Evolutionary conservation across 92 coral and sea anemone species (phyloP).

Genomic region (Phenganax subtilis): DNA sequence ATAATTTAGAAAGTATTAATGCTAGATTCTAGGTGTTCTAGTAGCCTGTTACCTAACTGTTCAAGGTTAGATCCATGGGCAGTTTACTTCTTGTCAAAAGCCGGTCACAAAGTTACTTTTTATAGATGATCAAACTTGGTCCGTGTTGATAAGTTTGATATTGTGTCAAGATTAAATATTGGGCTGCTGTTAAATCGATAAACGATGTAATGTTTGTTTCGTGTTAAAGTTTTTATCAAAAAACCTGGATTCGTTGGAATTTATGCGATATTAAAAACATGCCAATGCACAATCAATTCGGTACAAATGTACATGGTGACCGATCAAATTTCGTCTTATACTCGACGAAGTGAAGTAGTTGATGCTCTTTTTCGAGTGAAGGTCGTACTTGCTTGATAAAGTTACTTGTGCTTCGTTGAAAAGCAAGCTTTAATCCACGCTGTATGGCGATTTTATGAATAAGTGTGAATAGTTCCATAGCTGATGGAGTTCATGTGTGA

Average conservation of each 20-base stretch:
- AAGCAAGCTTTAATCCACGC: no score
- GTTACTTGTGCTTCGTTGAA: no score
- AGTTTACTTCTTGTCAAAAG: no score
- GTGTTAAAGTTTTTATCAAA: not conserved
- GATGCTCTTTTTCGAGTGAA: not conserved
- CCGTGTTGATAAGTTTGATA: not conserved
- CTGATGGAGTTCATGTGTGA: no score
- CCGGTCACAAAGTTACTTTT: no score
- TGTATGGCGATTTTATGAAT: no score
- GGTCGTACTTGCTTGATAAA: no score
- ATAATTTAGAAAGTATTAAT: no score
- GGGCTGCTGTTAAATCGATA: constrained; percentile 5
- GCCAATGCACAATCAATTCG: not conserved
- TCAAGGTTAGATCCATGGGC: no score
- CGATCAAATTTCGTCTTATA: not conserved
- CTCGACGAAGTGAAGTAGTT: not conserved
- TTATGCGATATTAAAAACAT: not conserved
- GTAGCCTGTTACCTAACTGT: no score
- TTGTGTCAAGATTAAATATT: not conserved
- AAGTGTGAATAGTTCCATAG: no score
- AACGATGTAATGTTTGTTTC: constrained; percentile 18
- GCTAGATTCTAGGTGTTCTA: no score
- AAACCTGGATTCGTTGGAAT: constrained; percentile 35
- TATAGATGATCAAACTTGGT: not conserved
- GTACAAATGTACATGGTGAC: not conserved